Evolutionary conservation across 1,140 invertebrate species (phyloP), one percentile per base, ranked within the genome.

Genomic region (Formica exsecta): DNA sequence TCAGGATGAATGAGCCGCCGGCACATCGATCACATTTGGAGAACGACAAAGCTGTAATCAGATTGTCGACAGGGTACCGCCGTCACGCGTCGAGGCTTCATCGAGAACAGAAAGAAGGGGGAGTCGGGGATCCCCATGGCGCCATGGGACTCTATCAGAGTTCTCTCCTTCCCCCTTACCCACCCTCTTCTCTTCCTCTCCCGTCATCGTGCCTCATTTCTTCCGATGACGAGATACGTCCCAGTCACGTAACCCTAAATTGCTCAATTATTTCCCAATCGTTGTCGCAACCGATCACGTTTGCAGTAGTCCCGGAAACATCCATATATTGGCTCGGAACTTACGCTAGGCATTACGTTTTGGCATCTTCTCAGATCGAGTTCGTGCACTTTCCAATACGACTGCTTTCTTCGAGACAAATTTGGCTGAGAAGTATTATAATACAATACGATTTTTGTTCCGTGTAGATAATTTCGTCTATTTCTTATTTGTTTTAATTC

Each of bases 221-320:
- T 59, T 25, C 25, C 62, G 38, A 48, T 16, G 19, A 32, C 66
- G 25, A 25, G 85, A 84, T 73, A 83, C 77, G 87, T 85, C 61
- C 86, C 83, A 86, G 77, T 90, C 89, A 89, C 87, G 88, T 90
- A 87, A 86, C 75, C 73, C 89, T 77, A 84, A 91, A 91, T 91
- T 91, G 86, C 36, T 86, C 90, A 85, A 88, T 89, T 91, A 89
- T 90, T 89, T 91, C 85, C 74, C 88, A 36, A 76, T 71, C 74
- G 77, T 62, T 80, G 51, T 66, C 73, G 77, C 77, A 41, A 70
- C 65, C 44, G 77, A 70, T 80, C 77, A 70, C 64, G 65, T 70
- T 80, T 57, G 51, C 65, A 59, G 77, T 7, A 66, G 51, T 59
- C 22, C 51, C 36, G 64, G 51, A 70, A 70, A 51, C 64, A 41